These are phyloP conservation scores for Acholoe squamosa DNA, from an alignment of 2,888 invertebrate genomes.

Conservation along the genomic window DNA sequence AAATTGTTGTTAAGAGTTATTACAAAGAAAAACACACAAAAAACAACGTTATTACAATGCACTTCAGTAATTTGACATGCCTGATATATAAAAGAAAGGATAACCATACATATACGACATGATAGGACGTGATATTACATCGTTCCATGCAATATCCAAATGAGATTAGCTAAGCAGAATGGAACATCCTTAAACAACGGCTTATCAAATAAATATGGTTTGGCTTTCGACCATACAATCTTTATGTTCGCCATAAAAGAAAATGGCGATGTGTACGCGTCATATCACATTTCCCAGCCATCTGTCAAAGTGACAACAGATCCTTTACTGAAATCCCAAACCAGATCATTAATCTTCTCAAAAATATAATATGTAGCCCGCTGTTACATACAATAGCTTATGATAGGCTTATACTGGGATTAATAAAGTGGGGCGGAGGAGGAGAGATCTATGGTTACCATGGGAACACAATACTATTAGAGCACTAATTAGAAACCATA, in stretches of 20 bases:
- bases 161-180: too few relatives aligned
- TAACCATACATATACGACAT: too few relatives aligned
- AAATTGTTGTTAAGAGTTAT: too few relatives aligned
- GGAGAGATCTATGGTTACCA: neutral
- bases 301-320: slow-evolving; percentile 24
- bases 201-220: too few relatives aligned
- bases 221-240: neutral
- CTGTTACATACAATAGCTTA: neutral
- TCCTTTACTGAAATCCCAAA: neutral
- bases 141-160: too few relatives aligned
- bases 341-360: neutral
- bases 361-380: neutral
- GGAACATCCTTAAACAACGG: too few relatives aligned
- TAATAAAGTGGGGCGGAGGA: neutral
- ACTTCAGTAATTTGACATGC: too few relatives aligned
- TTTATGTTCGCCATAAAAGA: neutral
- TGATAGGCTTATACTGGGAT: neutral
- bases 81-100: too few relatives aligned
- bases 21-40: too few relatives aligned
- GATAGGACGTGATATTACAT: too few relatives aligned
- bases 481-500: slow-evolving; percentile 27
- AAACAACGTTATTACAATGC: too few relatives aligned
- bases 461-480: neutral
- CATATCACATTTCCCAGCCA: neutral
- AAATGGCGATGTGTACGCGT: neutral